Conservation (phyloP, 1,140 invertebrate species). For the Dendrolimus punctatus region DNA sequence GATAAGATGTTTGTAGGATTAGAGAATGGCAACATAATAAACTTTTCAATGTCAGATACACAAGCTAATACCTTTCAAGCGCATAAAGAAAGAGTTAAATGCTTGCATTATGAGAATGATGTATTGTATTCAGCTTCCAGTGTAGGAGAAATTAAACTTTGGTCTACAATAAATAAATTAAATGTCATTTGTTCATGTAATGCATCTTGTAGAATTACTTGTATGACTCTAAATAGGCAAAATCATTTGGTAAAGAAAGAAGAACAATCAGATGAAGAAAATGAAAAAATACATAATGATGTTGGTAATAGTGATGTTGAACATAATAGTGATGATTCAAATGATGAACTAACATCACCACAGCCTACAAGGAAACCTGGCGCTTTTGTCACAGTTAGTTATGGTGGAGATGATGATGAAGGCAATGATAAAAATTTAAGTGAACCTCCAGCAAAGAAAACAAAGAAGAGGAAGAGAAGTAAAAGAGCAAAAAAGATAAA, state of each 20-base stretch:
- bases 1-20: constrained; percentile 78
- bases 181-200: constrained; percentile 65
- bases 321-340: constrained; percentile 23
- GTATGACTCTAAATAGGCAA: constrained; percentile 68
- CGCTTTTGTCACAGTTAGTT: constrained; percentile 54
- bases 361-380: constrained; percentile 41
- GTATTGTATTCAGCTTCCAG: constrained; percentile 79
- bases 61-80: constrained; percentile 70
- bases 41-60: constrained; percentile 73
- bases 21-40: constrained; percentile 79
- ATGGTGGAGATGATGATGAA: constrained; percentile 37
- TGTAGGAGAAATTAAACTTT: constrained; percentile 85
- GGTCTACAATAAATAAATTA: constrained; percentile 73
- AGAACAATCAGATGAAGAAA: constrained; percentile 32
- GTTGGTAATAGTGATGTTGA: constrained; percentile 29
- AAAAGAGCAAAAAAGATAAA: constrained; percentile 38
- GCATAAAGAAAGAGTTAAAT: constrained; percentile 80
- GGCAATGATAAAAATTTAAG: constrained; percentile 14
- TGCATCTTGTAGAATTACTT: constrained; percentile 76
- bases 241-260: constrained; percentile 61
- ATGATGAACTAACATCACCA: constrained; percentile 5
- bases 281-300: constrained; percentile 20
- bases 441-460: constrained; percentile 42
- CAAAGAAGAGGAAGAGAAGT: constrained; percentile 47
- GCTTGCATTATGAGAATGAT: constrained; percentile 69